Base-by-base conservation (phyloP, 2,888 invertebrate species). In the Oeneis ivallda region DNA sequence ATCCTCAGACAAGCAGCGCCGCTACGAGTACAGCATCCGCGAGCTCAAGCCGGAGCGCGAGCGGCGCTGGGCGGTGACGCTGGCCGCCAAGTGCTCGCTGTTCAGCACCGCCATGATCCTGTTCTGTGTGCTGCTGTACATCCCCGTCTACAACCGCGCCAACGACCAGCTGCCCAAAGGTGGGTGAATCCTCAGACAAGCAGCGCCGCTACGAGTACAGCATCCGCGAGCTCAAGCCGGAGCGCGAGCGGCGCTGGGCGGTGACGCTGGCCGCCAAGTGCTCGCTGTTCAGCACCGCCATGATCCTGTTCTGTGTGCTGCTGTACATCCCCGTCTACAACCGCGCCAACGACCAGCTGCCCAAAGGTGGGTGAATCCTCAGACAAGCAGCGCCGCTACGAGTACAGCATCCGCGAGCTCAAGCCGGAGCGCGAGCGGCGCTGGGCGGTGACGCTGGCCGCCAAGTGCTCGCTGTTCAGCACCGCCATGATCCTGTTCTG, bases 311-410 rank as follows among this genome's bases (percentile, higher is more conserved):
- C 76, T 90, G 90, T 49, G 84, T 89, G 6, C 78, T 92, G 0
- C 74, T 92, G 75, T 92, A 92, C 72, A 90, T 91, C 76, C 92
- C 92, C 1, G 89, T 91, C 0, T 92, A 91, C 72, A 89, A 87
- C 71, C 84, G 81, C 67, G 92, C 87, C 1, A 87, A 86, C 58
- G 81, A 86, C 26, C 75, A 77, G 65, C 47, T 79, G 64, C 74
- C 76, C 17, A 80, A 77, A 73, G 78, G 80, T 81, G 15, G 69
- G 67, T 26, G 26, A 26, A 26, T 26, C 26, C 26, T 26, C 26
- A 5, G 26, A 26, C 26, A 5, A 26, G 2, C 26, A 2, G 26
- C 26, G 26, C 26, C 26, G 26, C 26, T 26, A 26, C 26, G 26
- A 26, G 26, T 26, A 26, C 81, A 84, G 11, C 80, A 84, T 72